Percentiles rank a stretch among this genome's conserved stretches.
phyloP scores from a whole-genome alignment of 2,113 vertebrate genomes.

The cat (Felis catus) region F.catus_Fca126_mat1.0 CM031420.1:26748001-26748500 shows the following conservation, averaged over 20 bases:
- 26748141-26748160: background rate
- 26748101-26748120: slow-evolving; percentile 45
- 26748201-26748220: background rate
- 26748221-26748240: background rate
- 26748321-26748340: slow-evolving; percentile 1
- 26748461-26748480: background rate
- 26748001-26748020: slow-evolving; percentile 58
- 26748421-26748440: background rate
- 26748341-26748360: slow-evolving; percentile 13
- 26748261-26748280: background rate
- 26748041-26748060: slow-evolving; percentile 70
- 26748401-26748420: background rate
- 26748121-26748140: background rate
- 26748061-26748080: slow-evolving; percentile 57
- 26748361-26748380: background rate
- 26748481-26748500: background rate
- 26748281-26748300: background rate
- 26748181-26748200: background rate
- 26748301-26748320: slow-evolving; percentile 13
- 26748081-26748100: slow-evolving; percentile 53
- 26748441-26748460: background rate
- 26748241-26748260: background rate
- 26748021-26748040: slow-evolving; percentile 70
- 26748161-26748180: background rate
- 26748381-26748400: background rate